Base-by-base conservation (phyloP, 2,888 invertebrate species). In the Ypsolopha scabrella region DNA sequence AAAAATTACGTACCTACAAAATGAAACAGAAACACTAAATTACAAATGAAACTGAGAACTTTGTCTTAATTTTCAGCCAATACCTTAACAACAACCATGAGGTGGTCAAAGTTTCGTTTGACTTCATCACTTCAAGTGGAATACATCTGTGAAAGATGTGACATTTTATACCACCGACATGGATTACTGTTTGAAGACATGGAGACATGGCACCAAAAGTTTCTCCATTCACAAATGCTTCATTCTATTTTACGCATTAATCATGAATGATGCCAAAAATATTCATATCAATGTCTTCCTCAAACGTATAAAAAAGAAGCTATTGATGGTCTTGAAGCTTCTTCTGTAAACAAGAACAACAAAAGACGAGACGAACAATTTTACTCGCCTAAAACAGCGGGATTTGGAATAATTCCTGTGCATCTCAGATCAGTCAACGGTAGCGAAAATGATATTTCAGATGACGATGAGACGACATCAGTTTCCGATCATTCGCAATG, bases 171-270 rank as follows among this genome's bases (percentile, higher is more conserved):
- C 57, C 58, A 58, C 6, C 65, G 70, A 33, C 79, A 79, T 56
- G 70, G 73, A 53, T 63, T 59, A 35, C 62, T 82, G 37, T 53
- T 81, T 80, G 79, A 79, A 64, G 72, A 6, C 80, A 81, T 53
- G 80, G 79, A 79, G 77, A 50, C 46, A 55, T 7, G 60, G 80
- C 57, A 61, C 60, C 7, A 53, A 58, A 44, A 80, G 81, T 2
- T 75, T 65, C 54, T 77, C 80, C 1, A 61, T 60, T 6, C 80
- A 80, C 59, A 52, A 67, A 10, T 82, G 80, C 55, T 57, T 72
- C 60, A 66, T 75, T 0, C 59, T 80, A 7, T 80, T 80, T 0
- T 71, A n/a, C n/a, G n/a, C n/a, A n/a, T n/a, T n/a, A n/a, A n/a
- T n/a, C n/a, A n/a, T n/a, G n/a, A n/a, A n/a, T n/a, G n/a, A n/a